Conservation (phyloP, 2,888 invertebrate genomes). For the Rutpela maculata region DNA sequence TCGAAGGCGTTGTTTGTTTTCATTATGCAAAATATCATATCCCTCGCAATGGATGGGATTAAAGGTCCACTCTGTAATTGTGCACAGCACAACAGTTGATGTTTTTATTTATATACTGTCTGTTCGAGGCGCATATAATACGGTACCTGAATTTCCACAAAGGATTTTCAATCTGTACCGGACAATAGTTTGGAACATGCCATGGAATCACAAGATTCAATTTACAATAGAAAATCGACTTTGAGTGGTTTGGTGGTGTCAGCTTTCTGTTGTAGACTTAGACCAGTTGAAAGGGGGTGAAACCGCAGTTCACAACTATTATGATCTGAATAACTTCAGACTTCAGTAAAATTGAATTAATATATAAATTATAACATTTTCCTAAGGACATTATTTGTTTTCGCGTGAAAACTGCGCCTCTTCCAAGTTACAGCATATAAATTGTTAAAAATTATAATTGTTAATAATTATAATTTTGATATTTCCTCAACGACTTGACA, state of each 20-base stretch:
- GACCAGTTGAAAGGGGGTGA: slow-evolving; percentile 14
- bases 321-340: neutral
- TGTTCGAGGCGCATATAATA: slow-evolving; percentile 2
- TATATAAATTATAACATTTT: neutral
- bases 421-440: too few species aligned
- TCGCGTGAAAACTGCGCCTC: neutral
- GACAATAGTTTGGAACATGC: slow-evolving; percentile 50
- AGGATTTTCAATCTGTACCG: slow-evolving; percentile 53
- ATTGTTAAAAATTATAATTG: too few species aligned
- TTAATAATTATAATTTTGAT: too few species aligned
- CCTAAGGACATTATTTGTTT: neutral
- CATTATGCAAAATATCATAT: too few species aligned
- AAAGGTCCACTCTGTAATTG: neutral
- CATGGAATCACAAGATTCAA: slow-evolving; percentile 49
- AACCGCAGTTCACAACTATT: slow-evolving; percentile 25
- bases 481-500: too few species aligned
- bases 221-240: slow-evolving; percentile 55
- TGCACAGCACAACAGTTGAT: slow-evolving; percentile 5
- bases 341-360: neutral
- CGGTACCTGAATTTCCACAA: slow-evolving; percentile 48
- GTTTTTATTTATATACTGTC: slow-evolving; percentile 27
- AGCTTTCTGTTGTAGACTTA: slow-evolving; percentile 43
- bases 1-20: too few species aligned
- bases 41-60: too few species aligned
- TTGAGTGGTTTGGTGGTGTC: slow-evolving; percentile 47